A percentile compares a stretch with the other conserved stretches of the same genome.
Conservation (phyloP, 2,113 vertebrate species). For the Casuarius casuarius region DNA sequence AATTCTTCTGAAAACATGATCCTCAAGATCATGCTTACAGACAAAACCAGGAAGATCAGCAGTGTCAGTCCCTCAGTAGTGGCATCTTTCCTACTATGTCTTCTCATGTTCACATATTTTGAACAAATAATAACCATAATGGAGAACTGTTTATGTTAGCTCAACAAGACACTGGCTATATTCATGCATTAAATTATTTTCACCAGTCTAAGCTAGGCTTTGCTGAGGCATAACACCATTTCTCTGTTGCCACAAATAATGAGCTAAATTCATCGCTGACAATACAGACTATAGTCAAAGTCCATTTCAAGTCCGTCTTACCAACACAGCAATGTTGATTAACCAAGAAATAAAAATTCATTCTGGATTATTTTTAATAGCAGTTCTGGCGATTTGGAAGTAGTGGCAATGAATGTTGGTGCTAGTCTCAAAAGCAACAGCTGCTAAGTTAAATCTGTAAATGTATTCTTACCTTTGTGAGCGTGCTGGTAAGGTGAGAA, state of each 20-base stretch:
- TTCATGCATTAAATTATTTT: background rate
- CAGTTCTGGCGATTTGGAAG: background rate
- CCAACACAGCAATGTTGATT: background rate
- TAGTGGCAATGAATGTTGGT: background rate
- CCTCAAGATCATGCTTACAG: background rate
- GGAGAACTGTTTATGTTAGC: background rate
- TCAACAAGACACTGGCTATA: background rate
- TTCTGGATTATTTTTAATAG: background rate
- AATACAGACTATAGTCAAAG: background rate
- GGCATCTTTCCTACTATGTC: background rate
- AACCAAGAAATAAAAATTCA: background rate
- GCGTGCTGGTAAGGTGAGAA: constrained; percentile 85
- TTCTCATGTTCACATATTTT: background rate
- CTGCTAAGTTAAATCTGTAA: background rate
- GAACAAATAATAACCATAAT: background rate
- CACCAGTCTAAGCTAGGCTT: background rate
- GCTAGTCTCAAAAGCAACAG: background rate
- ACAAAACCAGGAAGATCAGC: background rate
- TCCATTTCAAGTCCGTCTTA: background rate
- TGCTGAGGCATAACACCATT: background rate
- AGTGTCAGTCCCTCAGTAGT: background rate
- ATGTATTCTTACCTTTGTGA: constrained; percentile 85
- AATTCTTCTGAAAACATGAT: background rate
- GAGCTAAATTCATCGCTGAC: constrained; percentile 8
- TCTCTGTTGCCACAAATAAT: constrained; percentile 8